Percentiles rank a stretch among this genome's conserved stretches.
phyloP scores from a whole-genome alignment of 1,140 invertebrate species.

The Temnothorax nylanderi region DNA sequence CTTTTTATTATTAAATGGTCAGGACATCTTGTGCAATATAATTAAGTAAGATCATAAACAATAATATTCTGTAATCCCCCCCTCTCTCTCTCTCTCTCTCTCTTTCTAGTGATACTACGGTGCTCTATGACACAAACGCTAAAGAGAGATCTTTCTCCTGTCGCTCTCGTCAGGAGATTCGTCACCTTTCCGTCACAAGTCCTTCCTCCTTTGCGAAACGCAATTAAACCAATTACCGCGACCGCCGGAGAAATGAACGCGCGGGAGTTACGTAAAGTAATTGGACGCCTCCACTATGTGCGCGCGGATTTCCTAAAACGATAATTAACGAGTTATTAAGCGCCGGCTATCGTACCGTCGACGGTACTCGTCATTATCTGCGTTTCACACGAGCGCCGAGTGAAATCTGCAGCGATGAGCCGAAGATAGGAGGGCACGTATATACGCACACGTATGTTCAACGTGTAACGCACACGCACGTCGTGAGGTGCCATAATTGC shows the following conservation, averaged over 20 bases:
- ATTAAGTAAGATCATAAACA: not conserved
- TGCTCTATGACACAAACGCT: not conserved
- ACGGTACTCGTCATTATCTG: constrained; percentile 73
- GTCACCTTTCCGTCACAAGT: constrained; percentile 33
- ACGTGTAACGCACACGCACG: not conserved
- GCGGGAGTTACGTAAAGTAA: constrained; percentile 83
- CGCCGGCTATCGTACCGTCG: constrained; percentile 76
- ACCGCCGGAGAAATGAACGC: constrained; percentile 81
- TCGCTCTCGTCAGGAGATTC: constrained; percentile 41
- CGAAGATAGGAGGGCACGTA: constrained; percentile 52
- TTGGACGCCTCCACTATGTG: constrained; percentile 75
- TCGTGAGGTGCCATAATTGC: not conserved
- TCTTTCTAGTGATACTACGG: not conserved
- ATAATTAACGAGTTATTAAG: constrained; percentile 87
- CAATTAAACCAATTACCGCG: constrained; percentile 85
- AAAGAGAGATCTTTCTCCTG: constrained; percentile 21
- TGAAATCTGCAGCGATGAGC: constrained; percentile 73
- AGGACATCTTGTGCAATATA: not conserved
- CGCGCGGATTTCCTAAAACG: constrained; percentile 85
- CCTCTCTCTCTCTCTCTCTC: not conserved
- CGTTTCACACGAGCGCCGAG: constrained; percentile 79
- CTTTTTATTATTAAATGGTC: not conserved
- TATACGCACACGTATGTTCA: not conserved
- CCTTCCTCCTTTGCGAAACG: constrained; percentile 72
- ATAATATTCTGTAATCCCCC: constrained; percentile 1